Percentiles rank a stretch among this genome's conserved stretches.
These are phyloP conservation scores for Piprites chloris DNA, from an alignment of 2,113 vertebrate genomes.

Conservation along the genomic window DNA sequence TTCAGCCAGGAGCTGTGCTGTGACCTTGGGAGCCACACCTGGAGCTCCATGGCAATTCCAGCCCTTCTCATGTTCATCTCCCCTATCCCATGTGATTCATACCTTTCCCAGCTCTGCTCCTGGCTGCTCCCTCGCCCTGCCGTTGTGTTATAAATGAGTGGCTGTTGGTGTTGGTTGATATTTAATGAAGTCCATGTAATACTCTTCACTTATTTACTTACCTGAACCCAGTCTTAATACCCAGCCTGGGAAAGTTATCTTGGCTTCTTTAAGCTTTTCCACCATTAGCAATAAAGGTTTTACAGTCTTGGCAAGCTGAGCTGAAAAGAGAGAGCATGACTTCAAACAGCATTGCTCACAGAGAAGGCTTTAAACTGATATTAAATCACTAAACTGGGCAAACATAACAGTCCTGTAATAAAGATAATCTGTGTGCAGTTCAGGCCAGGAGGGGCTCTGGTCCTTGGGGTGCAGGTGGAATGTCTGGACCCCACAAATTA, in stretches of 20 bases:
- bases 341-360: slow-evolving; percentile 54
- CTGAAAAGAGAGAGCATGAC: slow-evolving; percentile 29
- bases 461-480: neutral
- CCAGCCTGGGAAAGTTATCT: slow-evolving; percentile 64
- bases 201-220: slow-evolving; percentile 55
- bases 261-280: slow-evolving; percentile 52
- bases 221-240: slow-evolving; percentile 9
- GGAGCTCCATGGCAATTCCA: neutral
- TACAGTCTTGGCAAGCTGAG: slow-evolving; percentile 55
- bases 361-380: slow-evolving; percentile 58
- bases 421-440: slow-evolving; percentile 45
- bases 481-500: neutral
- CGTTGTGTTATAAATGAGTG: slow-evolving; percentile 56
- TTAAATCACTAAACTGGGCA: slow-evolving; percentile 47
- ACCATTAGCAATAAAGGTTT: slow-evolving; percentile 68
- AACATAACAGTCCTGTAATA: slow-evolving; percentile 65
- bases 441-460: neutral
- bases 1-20: neutral
- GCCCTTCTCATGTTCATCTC: neutral
- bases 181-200: slow-evolving; percentile 57
- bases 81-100: neutral
- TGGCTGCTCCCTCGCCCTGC: neutral
- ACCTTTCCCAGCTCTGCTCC: neutral
- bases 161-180: slow-evolving; percentile 64
- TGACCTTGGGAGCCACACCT: slow-evolving; percentile 11